Evolutionary conservation across 2,113 vertebrate species (phyloP), one percentile per base, ranked within the genome.

Genomic region (Callipepla californica): DNA sequence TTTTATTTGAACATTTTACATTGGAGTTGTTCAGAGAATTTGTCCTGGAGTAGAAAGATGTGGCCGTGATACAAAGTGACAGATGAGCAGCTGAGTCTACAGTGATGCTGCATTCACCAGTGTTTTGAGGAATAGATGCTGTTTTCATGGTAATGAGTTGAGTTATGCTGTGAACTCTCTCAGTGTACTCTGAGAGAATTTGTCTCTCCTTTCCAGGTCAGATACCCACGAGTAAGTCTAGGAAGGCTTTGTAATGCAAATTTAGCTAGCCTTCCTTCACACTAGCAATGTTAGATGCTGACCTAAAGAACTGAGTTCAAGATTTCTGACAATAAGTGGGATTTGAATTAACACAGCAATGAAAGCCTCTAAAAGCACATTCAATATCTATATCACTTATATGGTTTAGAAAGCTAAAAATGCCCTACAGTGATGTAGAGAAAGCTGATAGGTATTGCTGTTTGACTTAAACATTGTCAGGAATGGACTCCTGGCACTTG

Each of bases 221-320:
- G 83, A 75, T 87, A 87, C 44, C 69, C 85, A 80, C 86, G 48
- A 84, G 84, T 84, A 91, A 96, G 87, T 74, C 86, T 93, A 50
- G 59, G 67, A 70, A 85, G 70, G 78, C 74, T 94, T 93, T 96
- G 94, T 95, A 92, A 96, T 96, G 91, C 91, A 87, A 95, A 96
- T 96, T 11, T 57, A 58, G 62, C n/a, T 62, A 77, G 77, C 80
- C 69, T 91, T 61, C 45, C 0, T 89, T 93, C 95, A 80, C 80
- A 85, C 26, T 66, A 92, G 89, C 89, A 85, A 89, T 94, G 89
- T 81, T 89, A 73, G 89, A 86, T 91, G 70, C 80, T 96, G 89
- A 96, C 89, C 92, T 75, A 91, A 84, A 76, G 91, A 59, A 17
- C 78, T 8, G 87, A 87, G 94, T 96, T 96, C 84, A 94, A 80